A percentile compares a stretch with the other conserved stretches of the same genome.
These are phyloP conservation scores for Morone saxatilis DNA, from an alignment of 2,113 vertebrate genomes.

Conservation along the genomic window DNA sequence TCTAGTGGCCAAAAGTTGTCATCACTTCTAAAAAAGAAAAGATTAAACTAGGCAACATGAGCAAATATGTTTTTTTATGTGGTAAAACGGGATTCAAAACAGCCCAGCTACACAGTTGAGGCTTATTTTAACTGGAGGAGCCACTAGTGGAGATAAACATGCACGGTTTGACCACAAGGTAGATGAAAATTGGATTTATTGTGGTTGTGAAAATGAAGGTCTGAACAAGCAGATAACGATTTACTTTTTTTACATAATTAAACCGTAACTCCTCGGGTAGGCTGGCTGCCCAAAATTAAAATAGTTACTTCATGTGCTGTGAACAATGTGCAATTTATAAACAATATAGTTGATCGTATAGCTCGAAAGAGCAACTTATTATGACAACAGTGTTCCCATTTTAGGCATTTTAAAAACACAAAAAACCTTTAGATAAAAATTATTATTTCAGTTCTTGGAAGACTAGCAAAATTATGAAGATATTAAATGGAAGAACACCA, in stretches of 20 bases:
- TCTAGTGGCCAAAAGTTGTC: conserved; percentile 61
- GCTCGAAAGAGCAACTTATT: conserved; percentile 32
- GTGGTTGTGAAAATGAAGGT: conserved; percentile 15
- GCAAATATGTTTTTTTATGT: background rate
- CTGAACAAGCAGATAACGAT: conserved; percentile 19
- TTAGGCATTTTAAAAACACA: background rate
- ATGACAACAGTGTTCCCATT: conserved; percentile 1
- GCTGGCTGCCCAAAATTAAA: conserved; percentile 17
- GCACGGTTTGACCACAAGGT: background rate
- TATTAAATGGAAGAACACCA: conserved; percentile 13
- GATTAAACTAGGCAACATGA: background rate
- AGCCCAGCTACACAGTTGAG: background rate
- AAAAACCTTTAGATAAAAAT: conserved; percentile 24
- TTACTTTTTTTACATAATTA: conserved; percentile 21
- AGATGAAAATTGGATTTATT: conserved; percentile 68
- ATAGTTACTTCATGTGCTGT: conserved; percentile 1
- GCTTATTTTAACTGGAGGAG: background rate
- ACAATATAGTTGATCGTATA: background rate
- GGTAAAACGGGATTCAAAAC: background rate
- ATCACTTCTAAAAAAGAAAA: conserved; percentile 9
- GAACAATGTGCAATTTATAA: conserved; percentile 29
- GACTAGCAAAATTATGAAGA: conserved; percentile 5
- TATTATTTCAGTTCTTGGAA: conserved; percentile 14
- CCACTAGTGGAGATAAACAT: background rate
- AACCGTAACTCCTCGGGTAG: background rate